Percentiles rank a stretch among this genome's conserved stretches.
phyloP scores from a whole-genome alignment of 1,140 invertebrate genomes.

The Lepidurus apus region DNA sequence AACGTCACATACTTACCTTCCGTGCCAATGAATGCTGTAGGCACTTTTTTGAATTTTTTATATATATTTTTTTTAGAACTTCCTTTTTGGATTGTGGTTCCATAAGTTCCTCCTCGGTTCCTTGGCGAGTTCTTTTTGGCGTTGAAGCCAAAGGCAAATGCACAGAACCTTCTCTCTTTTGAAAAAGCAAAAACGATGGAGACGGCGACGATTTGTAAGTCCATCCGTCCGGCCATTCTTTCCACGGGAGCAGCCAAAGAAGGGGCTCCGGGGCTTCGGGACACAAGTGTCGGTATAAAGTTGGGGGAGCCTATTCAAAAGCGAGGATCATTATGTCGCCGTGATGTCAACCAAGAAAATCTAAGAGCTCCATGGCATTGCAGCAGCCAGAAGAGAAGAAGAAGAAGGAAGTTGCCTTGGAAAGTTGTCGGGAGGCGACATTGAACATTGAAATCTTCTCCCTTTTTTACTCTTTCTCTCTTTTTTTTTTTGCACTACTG shows the following conservation, averaged over 20 bases:
- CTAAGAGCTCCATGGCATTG: constrained; percentile 4
- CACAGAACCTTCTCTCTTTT: constrained; percentile 5
- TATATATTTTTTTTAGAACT: not conserved
- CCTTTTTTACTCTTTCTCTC: not conserved
- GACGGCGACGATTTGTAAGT: constrained; percentile 21
- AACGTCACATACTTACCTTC: not conserved
- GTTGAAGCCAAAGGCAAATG: not conserved
- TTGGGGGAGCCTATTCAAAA: constrained; percentile 13
- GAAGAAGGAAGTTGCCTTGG: constrained; percentile 1
- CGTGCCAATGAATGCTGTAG: not conserved
- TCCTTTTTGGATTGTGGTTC: constrained; percentile 19
- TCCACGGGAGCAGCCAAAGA: constrained; percentile 17
- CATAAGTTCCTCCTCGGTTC: not conserved
- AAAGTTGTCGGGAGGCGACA: not conserved
- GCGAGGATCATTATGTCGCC: constrained; percentile 18
- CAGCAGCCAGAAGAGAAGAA: not conserved
- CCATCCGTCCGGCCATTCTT: constrained; percentile 20
- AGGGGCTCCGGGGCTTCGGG: not conserved
- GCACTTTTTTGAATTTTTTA: not conserved
- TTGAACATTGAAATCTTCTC: constrained; percentile 16
- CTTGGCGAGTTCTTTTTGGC: not conserved
- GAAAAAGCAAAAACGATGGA: constrained; percentile 9
- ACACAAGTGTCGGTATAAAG: constrained; percentile 21
- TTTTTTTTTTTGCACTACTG: not conserved
- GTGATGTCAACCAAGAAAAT: constrained; percentile 19